A percentile compares a stretch with the other conserved stretches of the same genome.
These are phyloP conservation scores for Pygoscelis antarcticus DNA, from an alignment of 2,113 vertebrate species.

Conservation along the genomic window DNA sequence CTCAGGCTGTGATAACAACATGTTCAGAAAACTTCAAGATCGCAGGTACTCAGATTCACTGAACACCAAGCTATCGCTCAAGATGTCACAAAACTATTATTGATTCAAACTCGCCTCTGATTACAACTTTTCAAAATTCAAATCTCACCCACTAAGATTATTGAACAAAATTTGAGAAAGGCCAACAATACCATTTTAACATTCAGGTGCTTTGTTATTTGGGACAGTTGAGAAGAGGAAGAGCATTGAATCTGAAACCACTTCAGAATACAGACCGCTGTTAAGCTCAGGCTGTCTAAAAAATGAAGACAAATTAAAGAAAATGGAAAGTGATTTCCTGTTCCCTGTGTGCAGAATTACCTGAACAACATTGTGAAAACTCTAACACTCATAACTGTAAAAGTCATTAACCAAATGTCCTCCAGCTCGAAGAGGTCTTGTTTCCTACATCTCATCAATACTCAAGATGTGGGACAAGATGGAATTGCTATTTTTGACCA, in stretches of 20 bases:
- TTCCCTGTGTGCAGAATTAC: not conserved
- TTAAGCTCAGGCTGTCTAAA: not conserved
- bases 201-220: not conserved
- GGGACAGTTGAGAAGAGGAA: not conserved
- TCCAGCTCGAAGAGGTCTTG: not conserved
- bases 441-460: not conserved
- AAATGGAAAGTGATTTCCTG: slow-evolving; percentile 38
- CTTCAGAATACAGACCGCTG: not conserved
- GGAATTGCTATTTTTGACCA: not conserved
- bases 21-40: not conserved
- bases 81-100: not conserved
- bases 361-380: not conserved
- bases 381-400: not conserved
- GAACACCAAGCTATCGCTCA: not conserved
- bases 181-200: not conserved
- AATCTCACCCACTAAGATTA: not conserved
- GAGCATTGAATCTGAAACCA: not conserved
- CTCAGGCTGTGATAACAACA: not conserved
- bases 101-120: not conserved
- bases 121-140: not conserved
- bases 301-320: slow-evolving; percentile 41
- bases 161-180: not conserved
- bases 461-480: not conserved
- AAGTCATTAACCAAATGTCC: not conserved
- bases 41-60: not conserved